Evolutionary conservation across 2,888 invertebrate genomes (phyloP), one percentile per base, ranked within the genome.

Genomic region (Aspidapion aeneum): DNA sequence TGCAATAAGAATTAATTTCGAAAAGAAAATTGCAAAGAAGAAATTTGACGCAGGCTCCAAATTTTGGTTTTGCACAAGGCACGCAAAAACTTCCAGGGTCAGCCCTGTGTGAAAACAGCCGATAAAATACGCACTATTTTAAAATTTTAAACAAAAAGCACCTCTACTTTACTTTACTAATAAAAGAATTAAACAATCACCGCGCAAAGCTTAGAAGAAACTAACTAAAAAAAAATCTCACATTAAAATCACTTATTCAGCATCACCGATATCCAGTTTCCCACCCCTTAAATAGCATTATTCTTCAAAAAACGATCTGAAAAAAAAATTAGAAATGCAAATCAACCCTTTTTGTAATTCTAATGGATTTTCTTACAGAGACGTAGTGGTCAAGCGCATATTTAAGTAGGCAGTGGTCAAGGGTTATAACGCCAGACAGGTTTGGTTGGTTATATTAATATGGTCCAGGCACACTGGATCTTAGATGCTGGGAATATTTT

Each of bases 261-360:
- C 35, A 7, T 35, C 35, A 35, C 3, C 3, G 12, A 35, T 7
- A 35, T 35, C 35, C 35, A 35, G 35, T 35, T 35, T 35, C 12
- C 3, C 35, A 3, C 35, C 35, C 35, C n/a, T n/a, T n/a, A 35
- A 35, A 35, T n/a, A n/a, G n/a, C 35, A 35, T 35, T 35, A 35
- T 12, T n/a, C n/a, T n/a, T n/a, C n/a, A 7, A 35, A 35, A 35
- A 52, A 52, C 7, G 57, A 48, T 48, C 48, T 57, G 9, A 16
- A 16, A 1, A 19, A 12, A 7, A 1, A n/a, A 57, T 57, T 57
- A 57, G 48, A 57, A 57, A 19, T 57, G 20, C 48, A 57, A 57
- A 57, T 57, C n/a, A 35, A 48, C 16, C 5, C 21, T 5, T 57
- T n/a, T 57, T 57, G 35, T 57, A 19, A 57, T 57, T 57, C 18